A percentile compares a stretch with the other conserved stretches of the same genome.
phyloP scores from a whole-genome alignment of 2,888 invertebrate species.

The Lepidocyrtinus sp. region DNA sequence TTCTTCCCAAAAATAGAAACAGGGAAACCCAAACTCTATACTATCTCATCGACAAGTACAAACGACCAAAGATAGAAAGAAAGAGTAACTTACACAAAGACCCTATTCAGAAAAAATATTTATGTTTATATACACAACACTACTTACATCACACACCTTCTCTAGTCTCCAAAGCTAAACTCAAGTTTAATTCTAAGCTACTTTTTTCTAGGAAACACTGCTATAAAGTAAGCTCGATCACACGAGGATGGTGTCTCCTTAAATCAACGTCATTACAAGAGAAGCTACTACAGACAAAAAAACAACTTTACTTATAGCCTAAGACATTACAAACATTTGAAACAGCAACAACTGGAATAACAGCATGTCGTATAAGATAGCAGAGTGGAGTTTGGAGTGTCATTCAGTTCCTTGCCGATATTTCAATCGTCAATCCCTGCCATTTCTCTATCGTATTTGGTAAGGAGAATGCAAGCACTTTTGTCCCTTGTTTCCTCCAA shows the following conservation, averaged over 20 bases:
- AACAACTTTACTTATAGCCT: neutral
- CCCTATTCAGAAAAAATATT: neutral
- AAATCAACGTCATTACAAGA: slow-evolving; percentile 47
- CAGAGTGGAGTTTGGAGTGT: slow-evolving; percentile 5
- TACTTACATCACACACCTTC: neutral
- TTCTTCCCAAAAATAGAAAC: neutral
- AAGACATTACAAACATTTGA: neutral
- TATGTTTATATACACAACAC: neutral
- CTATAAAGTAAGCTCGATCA: slow-evolving; percentile 13
- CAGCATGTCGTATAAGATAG: neutral
- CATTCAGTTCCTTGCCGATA: slow-evolving; percentile 32
- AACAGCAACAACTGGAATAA: neutral
- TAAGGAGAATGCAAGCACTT: too few relatives aligned
- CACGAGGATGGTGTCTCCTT: slow-evolving; percentile 44
- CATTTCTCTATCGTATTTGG: slow-evolving; percentile 10
- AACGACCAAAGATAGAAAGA: neutral
- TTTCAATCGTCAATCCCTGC: slow-evolving; percentile 47
- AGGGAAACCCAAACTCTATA: neutral
- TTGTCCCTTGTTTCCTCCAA: slow-evolving; percentile 40
- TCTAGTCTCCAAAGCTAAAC: too few relatives aligned
- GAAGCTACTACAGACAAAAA: neutral
- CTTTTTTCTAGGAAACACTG: slow-evolving; percentile 1
- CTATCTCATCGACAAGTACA: neutral
- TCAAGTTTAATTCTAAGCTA: slow-evolving; percentile 27
- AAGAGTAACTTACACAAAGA: neutral